These are phyloP conservation scores for Spialia ferax DNA, from an alignment of 2,888 invertebrate genomes.

Conservation along the genomic window DNA sequence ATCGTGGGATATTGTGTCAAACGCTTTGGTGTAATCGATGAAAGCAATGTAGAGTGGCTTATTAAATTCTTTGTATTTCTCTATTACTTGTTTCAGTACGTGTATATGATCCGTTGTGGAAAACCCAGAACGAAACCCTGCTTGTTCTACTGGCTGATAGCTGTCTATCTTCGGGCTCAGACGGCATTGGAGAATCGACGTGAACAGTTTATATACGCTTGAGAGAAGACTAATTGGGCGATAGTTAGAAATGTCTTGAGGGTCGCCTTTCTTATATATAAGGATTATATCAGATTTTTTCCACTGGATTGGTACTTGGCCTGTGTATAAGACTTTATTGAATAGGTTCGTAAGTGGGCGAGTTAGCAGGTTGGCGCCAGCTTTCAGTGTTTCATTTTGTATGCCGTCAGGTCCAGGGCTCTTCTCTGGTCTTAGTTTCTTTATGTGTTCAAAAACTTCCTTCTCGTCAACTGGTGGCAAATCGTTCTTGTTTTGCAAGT, in stretches of 20 bases:
- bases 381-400: conserved; percentile 45
- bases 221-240: too few relatives aligned
- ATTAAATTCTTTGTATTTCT: not conserved
- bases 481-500: too few relatives aligned
- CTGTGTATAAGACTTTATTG: not conserved
- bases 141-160: not conserved
- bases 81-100: not conserved
- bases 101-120: conserved; percentile 1
- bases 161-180: too few relatives aligned
- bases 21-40: not conserved
- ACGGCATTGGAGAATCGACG: too few relatives aligned
- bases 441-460: conserved; percentile 17
- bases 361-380: conserved; percentile 36
- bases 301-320: too few relatives aligned
- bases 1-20: not conserved
- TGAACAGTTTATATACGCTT: not conserved
- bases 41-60: not conserved
- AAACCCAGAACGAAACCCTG: not conserved
- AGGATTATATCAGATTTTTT: not conserved
- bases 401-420: conserved; percentile 46
- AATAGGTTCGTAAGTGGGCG: conserved; percentile 36
- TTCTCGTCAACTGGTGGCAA: too few relatives aligned
- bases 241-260: too few relatives aligned
- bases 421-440: too few relatives aligned
- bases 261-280: too few relatives aligned